Base-by-base conservation (phyloP, 1,140 invertebrate species). In the Hycleus phaleratus region DNA sequence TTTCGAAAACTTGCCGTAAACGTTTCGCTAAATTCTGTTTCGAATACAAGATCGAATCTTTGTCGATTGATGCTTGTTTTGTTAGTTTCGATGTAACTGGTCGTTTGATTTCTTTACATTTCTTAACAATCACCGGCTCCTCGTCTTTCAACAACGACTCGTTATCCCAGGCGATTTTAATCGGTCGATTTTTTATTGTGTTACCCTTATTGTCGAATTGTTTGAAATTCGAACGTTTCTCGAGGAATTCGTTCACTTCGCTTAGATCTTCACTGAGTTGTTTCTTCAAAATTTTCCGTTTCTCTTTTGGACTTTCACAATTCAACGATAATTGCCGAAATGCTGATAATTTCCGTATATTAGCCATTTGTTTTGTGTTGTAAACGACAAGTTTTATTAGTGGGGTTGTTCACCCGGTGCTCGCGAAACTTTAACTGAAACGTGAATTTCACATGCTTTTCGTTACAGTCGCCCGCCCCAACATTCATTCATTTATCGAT, bases 11-110 rank as follows among this genome's bases (percentile, higher is more conserved):
- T 3, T 77, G 66, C 44, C 76, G 67, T 32, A 81, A 54, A 48
- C 77, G 68, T 49, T 79, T 77, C 0, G 78, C 76, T 4, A 81
- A 58, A 49, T 81, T 75, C 48, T 80, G 76, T 26, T 78, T 73
- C 0, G 78, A 77, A 11, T 79, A 78, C 0, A 80, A 67, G 24
- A 81, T 76, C 0, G 78, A 72, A 3, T 78, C 75, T 56, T 77
- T 77, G 3, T 77, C 72, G 12, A 69, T 18, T 5, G 57, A 69
- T 18, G 42, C 46, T n/a, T 65, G 63, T 26, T 40, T 57, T 5
- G 59, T 60, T 11, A 67, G 38, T 53, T 62, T 66, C 3, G 52
- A 26, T 1, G 58, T 49, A 4, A 60, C 11, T 0, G 32, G 18
- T 46, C 59, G 71, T 38, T 61, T 69, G 8, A 61, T 47, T 52